These are phyloP conservation scores for Martes martes DNA, from an alignment of 2,113 vertebrate genomes.

Conservation along the genomic window DNA sequence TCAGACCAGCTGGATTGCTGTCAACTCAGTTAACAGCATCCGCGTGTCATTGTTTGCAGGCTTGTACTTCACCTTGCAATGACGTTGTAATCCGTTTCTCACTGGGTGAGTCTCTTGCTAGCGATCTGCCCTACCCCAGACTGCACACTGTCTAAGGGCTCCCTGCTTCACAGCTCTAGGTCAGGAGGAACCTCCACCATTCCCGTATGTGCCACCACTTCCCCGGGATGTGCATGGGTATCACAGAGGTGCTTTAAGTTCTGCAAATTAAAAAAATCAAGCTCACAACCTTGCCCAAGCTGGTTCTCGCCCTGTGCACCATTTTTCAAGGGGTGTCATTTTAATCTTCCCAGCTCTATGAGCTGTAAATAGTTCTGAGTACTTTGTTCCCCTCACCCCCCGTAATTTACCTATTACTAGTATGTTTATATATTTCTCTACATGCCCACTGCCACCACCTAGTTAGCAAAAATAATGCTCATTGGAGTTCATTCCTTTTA, in stretches of 20 bases:
- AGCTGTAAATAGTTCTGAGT: background rate
- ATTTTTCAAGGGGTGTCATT: background rate
- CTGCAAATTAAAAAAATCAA: background rate
- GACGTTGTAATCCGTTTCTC: fast-evolving
- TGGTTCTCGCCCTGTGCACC: background rate
- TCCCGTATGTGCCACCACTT: fast-evolving
- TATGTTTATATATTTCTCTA: background rate
- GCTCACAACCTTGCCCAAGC: background rate
- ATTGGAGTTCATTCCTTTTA: background rate
- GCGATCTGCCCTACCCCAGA: background rate
- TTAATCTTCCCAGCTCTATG: background rate
- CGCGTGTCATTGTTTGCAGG: fast-evolving
- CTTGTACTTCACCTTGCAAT: background rate
- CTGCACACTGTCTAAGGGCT: no score
- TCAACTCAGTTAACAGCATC: no score
- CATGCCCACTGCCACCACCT: background rate
- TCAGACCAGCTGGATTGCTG: no score
- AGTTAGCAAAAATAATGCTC: background rate
- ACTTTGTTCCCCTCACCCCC: background rate
- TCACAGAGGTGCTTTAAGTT: background rate
- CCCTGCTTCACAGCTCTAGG: no score
- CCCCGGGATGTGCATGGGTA: fast-evolving
- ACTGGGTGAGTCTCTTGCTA: fast-evolving
- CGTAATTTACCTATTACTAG: no score
- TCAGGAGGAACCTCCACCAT: background rate